Conservation (phyloP, 2,113 vertebrate genomes). For the Gallinago jamesoni region DNA sequence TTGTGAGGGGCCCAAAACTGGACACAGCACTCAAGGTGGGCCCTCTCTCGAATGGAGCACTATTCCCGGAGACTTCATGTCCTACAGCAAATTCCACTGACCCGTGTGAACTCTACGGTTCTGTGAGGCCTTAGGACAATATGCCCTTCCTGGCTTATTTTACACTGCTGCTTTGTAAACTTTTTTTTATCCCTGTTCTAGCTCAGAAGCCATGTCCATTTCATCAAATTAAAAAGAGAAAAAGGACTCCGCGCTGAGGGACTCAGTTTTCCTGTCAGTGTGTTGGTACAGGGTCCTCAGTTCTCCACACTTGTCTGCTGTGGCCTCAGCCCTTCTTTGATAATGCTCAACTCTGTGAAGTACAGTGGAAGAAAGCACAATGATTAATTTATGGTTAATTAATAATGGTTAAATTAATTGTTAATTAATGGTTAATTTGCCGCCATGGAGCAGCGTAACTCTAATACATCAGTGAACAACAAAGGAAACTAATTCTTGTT, state of each 20-base stretch:
- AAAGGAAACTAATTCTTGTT: neutral
- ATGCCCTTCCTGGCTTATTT: neutral
- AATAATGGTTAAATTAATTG: too few relatives aligned
- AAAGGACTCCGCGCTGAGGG: neutral
- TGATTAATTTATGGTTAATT: neutral
- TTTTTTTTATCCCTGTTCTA: neutral
- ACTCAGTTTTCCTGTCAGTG: neutral
- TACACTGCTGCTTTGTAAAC: neutral
- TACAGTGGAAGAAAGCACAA: neutral
- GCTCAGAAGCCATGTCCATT: neutral
- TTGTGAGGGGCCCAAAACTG: too few relatives aligned
- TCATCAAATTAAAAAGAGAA: neutral
- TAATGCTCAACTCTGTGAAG: neutral
- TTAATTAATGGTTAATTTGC: neutral
- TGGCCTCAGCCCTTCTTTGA: neutral
- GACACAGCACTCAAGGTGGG: too few relatives aligned
- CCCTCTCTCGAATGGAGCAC: too few relatives aligned
- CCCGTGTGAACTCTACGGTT: too few relatives aligned
- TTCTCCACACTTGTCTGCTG: neutral
- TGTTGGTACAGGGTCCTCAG: neutral
- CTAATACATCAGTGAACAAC: neutral
- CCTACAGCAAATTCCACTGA: too few relatives aligned
- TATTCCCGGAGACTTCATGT: too few relatives aligned
- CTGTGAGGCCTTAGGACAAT: too few relatives aligned
- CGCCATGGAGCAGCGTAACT: fast-evolving